These are phyloP conservation scores for Spheniscus mendiculus DNA, from an alignment of 2,113 vertebrate species.

Conservation along the genomic window DNA sequence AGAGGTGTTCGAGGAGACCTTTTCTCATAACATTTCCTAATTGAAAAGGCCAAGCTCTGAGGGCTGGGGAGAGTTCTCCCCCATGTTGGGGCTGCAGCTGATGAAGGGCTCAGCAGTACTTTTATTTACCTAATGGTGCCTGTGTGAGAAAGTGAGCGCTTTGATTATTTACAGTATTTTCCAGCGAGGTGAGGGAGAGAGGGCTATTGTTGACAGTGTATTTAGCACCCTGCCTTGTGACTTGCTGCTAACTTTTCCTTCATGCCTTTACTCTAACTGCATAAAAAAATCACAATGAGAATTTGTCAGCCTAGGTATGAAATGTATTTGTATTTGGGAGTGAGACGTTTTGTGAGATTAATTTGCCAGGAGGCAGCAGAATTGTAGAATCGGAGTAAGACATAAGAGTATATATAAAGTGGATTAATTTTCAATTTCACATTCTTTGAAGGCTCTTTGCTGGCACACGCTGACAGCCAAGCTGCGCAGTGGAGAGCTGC, in stretches of 20 bases:
- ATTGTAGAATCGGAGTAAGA: background rate
- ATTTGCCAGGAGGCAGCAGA: background rate
- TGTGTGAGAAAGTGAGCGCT: background rate
- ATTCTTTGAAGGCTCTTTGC: background rate
- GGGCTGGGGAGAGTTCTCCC: constrained; percentile 15
- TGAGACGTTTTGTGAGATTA: background rate
- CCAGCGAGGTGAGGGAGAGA: background rate
- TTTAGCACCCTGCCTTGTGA: background rate
- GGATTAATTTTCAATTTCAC: background rate
- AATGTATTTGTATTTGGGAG: background rate
- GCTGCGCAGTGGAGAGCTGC: background rate
- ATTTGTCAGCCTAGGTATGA: background rate
- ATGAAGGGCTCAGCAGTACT: background rate
- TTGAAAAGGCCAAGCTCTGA: constrained; percentile 65
- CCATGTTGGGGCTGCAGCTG: constrained; percentile 24
- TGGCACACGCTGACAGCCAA: background rate
- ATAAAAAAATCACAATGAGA: background rate
- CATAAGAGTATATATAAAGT: background rate
- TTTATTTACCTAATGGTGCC: background rate
- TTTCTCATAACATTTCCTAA: constrained; percentile 72
- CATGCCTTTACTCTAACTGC: background rate
- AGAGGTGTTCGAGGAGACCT: constrained; percentile 67
- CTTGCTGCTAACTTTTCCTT: background rate
- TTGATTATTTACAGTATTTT: background rate
- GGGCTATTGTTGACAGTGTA: background rate